These are phyloP conservation scores for Nerophis ophidion DNA, from an alignment of 2,113 vertebrate species.

Conservation along the genomic window DNA sequence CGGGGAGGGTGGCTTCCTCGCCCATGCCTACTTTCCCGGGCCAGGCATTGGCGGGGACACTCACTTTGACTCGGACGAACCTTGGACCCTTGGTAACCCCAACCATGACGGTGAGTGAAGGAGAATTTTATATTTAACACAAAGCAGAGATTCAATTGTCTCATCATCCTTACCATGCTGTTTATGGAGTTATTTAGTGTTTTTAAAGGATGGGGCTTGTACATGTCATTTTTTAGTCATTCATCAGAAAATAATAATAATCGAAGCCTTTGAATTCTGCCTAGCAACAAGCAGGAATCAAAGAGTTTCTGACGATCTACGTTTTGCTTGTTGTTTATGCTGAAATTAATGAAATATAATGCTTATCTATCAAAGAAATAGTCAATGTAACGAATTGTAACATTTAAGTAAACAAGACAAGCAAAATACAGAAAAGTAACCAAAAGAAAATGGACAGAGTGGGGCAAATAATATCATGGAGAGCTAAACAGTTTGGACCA, in stretches of 20 bases:
- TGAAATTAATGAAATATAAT: not conserved
- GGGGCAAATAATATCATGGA: conserved; percentile 25
- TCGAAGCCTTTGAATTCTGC: no score
- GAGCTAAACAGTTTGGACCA: conserved; percentile 25
- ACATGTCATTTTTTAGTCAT: no score
- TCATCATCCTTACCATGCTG: no score
- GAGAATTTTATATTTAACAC: not conserved
- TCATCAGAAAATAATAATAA: no score
- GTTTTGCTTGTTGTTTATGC: not conserved
- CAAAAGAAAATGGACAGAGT: conserved; percentile 22
- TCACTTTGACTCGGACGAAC: conserved; percentile 97
- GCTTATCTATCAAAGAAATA: not conserved
- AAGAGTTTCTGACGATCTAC: no score
- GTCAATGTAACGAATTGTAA: not conserved
- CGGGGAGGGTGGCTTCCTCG: conserved; percentile 95
- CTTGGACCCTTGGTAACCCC: conserved; percentile 95
- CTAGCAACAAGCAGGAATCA: no score
- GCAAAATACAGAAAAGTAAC: conserved; percentile 5
- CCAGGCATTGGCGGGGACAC: conserved; percentile 97
- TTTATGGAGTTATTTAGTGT: no score
- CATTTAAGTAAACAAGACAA: not conserved
- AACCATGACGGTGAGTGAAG: conserved; percentile 90
- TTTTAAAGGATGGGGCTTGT: no score
- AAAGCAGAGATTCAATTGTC: no score
- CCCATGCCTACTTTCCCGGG: conserved; percentile 96